Percentiles rank a stretch among this genome's conserved stretches.
Evolutionary conservation across 2,113 vertebrate species (phyloP).

Genomic region (Poecilia latipinna): DNA sequence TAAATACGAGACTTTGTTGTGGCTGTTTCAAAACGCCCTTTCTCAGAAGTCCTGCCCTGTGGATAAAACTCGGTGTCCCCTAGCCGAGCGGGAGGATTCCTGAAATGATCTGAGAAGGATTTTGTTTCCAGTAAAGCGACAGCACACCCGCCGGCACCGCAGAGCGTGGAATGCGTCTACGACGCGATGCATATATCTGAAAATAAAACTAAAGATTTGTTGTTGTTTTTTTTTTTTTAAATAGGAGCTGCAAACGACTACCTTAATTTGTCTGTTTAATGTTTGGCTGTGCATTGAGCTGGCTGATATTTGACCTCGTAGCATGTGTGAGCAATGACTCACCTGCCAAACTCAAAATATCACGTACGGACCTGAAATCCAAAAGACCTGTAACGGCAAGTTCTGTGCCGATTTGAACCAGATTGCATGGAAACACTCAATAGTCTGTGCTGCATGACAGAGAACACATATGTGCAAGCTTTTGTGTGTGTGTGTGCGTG

Average conservation of each 20-base stretch:
- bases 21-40: constrained; percentile 50
- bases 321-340: neutral
- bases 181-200: neutral
- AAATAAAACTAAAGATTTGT: neutral
- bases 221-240: neutral
- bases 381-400: constrained; percentile 7
- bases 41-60: constrained; percentile 68
- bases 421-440: constrained; percentile 1
- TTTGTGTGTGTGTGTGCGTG: neutral
- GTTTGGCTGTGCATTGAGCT: constrained; percentile 1
- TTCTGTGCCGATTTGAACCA: constrained; percentile 21
- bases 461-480: neutral
- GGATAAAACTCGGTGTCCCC: constrained; percentile 37
- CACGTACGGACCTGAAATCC: constrained; percentile 2
- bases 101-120: constrained; percentile 43
- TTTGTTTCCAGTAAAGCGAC: constrained; percentile 40
- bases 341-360: neutral
- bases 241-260: constrained; percentile 21
- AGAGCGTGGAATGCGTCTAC: constrained; percentile 17
- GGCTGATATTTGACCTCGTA: neutral
- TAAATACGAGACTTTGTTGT: constrained; percentile 40
- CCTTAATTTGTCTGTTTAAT: constrained; percentile 22
- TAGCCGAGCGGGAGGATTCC: constrained; percentile 30
- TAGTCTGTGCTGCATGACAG: constrained; percentile 13
- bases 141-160: constrained; percentile 8